Percentiles rank a stretch among this genome's conserved stretches.
Conservation (phyloP, 2,113 vertebrate genomes). For the Alexandromys fortis region DNA sequence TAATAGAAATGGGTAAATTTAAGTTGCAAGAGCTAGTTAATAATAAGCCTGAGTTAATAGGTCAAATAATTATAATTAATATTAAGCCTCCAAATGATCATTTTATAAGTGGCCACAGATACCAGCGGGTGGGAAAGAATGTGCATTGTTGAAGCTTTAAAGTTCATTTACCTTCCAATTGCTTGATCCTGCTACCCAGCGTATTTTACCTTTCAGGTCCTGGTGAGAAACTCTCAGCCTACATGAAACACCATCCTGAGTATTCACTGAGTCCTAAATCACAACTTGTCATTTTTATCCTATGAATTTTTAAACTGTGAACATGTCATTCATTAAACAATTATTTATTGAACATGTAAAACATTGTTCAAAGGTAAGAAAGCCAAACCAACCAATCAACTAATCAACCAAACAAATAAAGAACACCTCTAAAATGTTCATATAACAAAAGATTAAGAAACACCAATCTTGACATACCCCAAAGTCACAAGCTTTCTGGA, state of each 20-base stretch:
- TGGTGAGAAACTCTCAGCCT: not conserved
- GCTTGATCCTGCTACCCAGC: not conserved
- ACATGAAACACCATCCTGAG: not conserved
- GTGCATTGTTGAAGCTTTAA: not conserved
- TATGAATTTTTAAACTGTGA: constrained; percentile 8
- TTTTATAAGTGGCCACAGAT: too few relatives aligned
- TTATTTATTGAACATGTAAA: not conserved
- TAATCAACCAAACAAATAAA: not conserved
- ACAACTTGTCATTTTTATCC: not conserved
- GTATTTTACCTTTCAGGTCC: not conserved
- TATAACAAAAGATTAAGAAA: not conserved
- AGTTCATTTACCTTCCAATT: not conserved
- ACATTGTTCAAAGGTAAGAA: not conserved
- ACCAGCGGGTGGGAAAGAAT: too few relatives aligned
- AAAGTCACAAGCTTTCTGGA: not conserved
- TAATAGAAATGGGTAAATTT: too few relatives aligned
- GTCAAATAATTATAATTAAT: too few relatives aligned
- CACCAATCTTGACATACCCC: not conserved
- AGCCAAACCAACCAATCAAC: not conserved
- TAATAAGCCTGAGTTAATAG: too few relatives aligned
- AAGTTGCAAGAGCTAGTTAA: too few relatives aligned
- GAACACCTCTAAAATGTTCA: not conserved
- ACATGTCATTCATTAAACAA: not conserved
- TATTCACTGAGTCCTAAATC: not conserved
- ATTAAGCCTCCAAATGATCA: too few relatives aligned